A percentile compares a stretch with the other conserved stretches of the same genome.
phyloP scores from a whole-genome alignment of 2,888 invertebrate genomes.

The Tetropium fuscum region DNA sequence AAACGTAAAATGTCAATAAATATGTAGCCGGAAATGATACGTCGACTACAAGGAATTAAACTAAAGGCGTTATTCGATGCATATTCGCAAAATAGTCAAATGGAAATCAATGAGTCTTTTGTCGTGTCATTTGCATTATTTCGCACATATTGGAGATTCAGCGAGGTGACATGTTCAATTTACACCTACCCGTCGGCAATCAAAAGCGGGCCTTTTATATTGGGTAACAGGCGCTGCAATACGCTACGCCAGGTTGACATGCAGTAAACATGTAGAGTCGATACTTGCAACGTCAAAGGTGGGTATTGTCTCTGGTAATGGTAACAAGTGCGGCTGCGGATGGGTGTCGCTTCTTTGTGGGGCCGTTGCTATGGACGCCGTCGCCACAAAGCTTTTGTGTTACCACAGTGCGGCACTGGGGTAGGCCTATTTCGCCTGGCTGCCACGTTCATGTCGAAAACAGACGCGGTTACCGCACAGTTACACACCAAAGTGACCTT shows the following conservation, averaged over 20 bases:
- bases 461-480: constrained; percentile 24
- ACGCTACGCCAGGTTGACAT: constrained; percentile 12
- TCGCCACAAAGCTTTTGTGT: constrained; percentile 51
- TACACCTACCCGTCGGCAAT: constrained; percentile 14
- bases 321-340: constrained; percentile 24
- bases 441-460: constrained; percentile 19
- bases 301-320: constrained; percentile 7
- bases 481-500: constrained; percentile 19
- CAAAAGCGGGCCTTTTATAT: constrained; percentile 15
- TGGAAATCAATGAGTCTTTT: too few species aligned
- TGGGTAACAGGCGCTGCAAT: constrained; percentile 5
- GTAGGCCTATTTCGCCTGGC: constrained; percentile 24
- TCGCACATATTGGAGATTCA: too few species aligned
- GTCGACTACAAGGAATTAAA: too few species aligned
- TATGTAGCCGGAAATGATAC: too few species aligned
- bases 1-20: too few species aligned
- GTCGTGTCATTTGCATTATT: too few species aligned
- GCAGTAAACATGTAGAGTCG: constrained; percentile 21
- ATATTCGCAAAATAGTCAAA: too few species aligned
- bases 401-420: constrained; percentile 22
- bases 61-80: too few species aligned
- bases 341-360: constrained; percentile 44
- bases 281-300: constrained; percentile 9
- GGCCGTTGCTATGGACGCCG: constrained; percentile 52
- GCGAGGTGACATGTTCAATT: constrained; percentile 1